These are phyloP conservation scores for Ctenodactylus gundi DNA, from an alignment of 2,113 vertebrate genomes.

Conservation along the genomic window DNA sequence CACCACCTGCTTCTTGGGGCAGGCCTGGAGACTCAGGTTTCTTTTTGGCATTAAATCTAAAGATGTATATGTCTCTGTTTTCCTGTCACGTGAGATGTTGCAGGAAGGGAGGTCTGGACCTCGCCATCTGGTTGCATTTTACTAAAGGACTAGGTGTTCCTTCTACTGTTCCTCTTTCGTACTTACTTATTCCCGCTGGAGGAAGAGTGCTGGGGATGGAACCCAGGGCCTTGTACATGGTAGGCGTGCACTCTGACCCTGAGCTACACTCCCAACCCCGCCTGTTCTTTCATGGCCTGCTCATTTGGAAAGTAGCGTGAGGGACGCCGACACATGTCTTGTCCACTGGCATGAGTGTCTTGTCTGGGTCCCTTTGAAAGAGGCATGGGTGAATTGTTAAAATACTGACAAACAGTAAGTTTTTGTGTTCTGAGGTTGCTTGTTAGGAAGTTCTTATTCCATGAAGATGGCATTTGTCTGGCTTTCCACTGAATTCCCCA, in stretches of 20 bases:
- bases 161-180: background rate
- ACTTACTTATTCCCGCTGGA: background rate
- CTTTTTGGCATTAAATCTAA: background rate
- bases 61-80: background rate
- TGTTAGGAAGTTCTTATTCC: background rate
- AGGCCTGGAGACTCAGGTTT: background rate
- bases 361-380: background rate
- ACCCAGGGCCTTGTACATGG: too few relatives aligned
- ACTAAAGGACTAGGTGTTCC: background rate
- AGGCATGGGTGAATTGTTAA: background rate
- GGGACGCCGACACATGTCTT: background rate
- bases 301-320: background rate
- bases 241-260: too few relatives aligned
- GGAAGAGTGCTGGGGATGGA: too few relatives aligned
- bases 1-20: background rate
- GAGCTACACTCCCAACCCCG: too few relatives aligned
- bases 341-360: background rate
- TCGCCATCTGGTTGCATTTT: background rate
- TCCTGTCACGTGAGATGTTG: background rate
- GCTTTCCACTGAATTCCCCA: background rate
- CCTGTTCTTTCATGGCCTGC: too few relatives aligned
- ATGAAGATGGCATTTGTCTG: background rate
- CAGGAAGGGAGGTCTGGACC: background rate
- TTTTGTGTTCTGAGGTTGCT: background rate
- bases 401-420: background rate